These are phyloP conservation scores for Hemichromis elongatus DNA, from an alignment of 2,113 vertebrate species.

Conservation along the genomic window DNA sequence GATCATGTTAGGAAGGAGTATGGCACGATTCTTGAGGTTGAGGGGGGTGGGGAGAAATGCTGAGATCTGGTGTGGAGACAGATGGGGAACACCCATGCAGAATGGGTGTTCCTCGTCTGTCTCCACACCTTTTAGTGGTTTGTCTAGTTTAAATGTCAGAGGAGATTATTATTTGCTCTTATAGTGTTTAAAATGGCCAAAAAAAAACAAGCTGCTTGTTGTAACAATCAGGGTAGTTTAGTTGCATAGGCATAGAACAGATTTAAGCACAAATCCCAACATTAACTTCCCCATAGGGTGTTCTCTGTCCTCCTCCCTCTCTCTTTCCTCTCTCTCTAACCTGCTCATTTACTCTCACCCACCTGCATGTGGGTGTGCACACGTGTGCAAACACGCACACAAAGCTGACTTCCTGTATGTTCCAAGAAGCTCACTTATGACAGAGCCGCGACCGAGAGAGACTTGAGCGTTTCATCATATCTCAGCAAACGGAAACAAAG, in stretches of 20 bases:
- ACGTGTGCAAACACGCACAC: too few species aligned
- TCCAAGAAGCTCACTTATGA: neutral
- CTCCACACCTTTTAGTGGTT: neutral
- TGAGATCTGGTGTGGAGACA: neutral
- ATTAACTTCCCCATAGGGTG: neutral
- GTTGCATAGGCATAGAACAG: neutral
- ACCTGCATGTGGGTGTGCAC: neutral
- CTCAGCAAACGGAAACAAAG: conserved; percentile 16
- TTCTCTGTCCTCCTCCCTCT: neutral
- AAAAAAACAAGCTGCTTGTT: neutral
- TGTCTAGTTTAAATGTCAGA: neutral
- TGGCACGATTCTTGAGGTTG: neutral
- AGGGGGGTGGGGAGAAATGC: neutral
- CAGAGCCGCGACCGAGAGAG: neutral
- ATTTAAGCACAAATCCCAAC: neutral
- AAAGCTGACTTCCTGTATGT: neutral
- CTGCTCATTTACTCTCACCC: neutral
- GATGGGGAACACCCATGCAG: neutral
- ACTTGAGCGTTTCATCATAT: conserved; percentile 15
- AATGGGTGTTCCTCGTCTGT: conserved; percentile 20
- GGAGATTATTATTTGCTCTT: neutral
- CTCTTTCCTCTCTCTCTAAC: neutral
- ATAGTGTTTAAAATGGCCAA: neutral
- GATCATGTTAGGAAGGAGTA: neutral
- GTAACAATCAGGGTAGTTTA: neutral